A percentile compares a stretch with the other conserved stretches of the same genome.
These are phyloP conservation scores for Neomicropteryx cornuta DNA, from an alignment of 1,140 invertebrate species.

Conservation along the genomic window DNA sequence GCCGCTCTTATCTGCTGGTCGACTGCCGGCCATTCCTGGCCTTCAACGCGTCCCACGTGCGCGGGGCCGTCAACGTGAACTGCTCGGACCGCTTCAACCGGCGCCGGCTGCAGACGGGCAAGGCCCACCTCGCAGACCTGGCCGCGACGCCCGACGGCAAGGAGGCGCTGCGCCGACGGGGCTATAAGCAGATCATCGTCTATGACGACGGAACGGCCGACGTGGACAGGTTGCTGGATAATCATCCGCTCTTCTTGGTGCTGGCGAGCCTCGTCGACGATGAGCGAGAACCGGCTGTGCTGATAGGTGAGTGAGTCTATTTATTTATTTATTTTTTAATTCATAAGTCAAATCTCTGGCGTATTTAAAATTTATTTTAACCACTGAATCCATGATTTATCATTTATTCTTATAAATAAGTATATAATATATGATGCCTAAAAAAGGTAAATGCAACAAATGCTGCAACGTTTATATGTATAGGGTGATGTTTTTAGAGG, in stretches of 20 bases:
- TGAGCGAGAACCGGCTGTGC: slow-evolving; percentile 53
- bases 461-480: no score
- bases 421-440: no score
- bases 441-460: no score
- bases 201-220: slow-evolving; percentile 59
- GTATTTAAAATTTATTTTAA: no score
- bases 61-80: slow-evolving; percentile 63
- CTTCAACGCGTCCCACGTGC: slow-evolving; percentile 61
- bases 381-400: no score
- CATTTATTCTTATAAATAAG: no score
- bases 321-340: slow-evolving; percentile 4
- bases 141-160: slow-evolving; percentile 52
- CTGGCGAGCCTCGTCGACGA: slow-evolving; percentile 58
- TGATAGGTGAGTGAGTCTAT: slow-evolving; percentile 53
- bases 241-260: slow-evolving; percentile 55
- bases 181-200: slow-evolving; percentile 50
- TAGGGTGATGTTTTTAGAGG: no score
- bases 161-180: slow-evolving; percentile 45
- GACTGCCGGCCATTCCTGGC: slow-evolving; percentile 64
- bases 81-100: slow-evolving; percentile 64
- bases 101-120: slow-evolving; percentile 54
- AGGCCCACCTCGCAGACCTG: slow-evolving; percentile 54
- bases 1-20: slow-evolving; percentile 50
- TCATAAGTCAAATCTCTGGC: not conserved
- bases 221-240: slow-evolving; percentile 42